These are phyloP conservation scores for Mantis religiosa DNA, from an alignment of 2,888 invertebrate species.

Conservation along the genomic window DNA sequence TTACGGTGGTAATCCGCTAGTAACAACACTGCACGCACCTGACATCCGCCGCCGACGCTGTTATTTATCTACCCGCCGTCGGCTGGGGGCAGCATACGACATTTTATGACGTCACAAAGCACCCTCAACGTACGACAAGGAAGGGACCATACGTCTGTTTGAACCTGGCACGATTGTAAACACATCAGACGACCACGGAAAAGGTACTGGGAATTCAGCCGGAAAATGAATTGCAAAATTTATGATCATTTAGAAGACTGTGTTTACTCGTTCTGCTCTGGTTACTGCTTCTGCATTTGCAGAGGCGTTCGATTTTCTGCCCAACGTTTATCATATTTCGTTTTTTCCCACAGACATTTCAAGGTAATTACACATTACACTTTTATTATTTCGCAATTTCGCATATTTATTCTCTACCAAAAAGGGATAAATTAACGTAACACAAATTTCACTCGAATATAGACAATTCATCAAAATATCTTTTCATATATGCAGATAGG, in stretches of 20 bases:
- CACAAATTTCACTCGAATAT: no score
- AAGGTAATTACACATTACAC: no score
- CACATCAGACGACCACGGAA: neutral
- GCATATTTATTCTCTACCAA: no score
- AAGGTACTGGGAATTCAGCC: neutral
- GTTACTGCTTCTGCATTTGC: neutral
- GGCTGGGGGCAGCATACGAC: neutral
- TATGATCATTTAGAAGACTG: neutral
- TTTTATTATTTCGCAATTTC: no score
- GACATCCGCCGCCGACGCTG: neutral
- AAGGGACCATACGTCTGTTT: neutral
- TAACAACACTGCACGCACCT: neutral
- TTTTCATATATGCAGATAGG: no score
- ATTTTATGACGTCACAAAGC: neutral
- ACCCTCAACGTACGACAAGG: neutral
- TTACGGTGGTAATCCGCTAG: constrained; percentile 4
- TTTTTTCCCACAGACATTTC: no score
- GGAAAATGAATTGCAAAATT: neutral
- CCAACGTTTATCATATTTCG: no score
- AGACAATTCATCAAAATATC: no score
- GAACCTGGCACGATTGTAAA: neutral
- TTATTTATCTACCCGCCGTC: neutral
- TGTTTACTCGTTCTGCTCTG: neutral
- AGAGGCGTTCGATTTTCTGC: neutral
- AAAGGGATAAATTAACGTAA: no score